phyloP scores from a whole-genome alignment of 2,113 vertebrate genomes.

The Dicaeum eximium region DNA sequence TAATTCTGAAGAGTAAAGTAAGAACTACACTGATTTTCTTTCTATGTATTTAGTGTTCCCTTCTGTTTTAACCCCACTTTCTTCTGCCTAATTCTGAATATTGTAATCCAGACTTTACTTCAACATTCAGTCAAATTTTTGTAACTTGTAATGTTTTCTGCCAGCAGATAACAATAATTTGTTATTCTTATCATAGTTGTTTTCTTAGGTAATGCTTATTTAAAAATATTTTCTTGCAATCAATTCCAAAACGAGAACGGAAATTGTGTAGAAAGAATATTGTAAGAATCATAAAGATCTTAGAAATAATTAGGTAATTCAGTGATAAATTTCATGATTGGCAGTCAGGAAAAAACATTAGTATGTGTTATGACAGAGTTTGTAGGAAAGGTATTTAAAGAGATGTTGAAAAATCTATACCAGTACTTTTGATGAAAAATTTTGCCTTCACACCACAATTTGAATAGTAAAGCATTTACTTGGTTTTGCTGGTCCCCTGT shows the following conservation, averaged over 20 bases:
- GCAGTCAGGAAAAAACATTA: background rate
- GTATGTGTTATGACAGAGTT: background rate
- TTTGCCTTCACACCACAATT: background rate
- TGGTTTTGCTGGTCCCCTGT: constrained; percentile 13
- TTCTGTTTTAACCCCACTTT: background rate
- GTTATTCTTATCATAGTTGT: background rate
- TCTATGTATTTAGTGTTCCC: background rate
- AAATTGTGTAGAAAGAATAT: background rate
- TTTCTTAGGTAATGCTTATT: background rate
- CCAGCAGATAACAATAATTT: background rate
- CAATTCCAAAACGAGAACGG: background rate
- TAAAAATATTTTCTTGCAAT: background rate
- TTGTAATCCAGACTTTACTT: background rate
- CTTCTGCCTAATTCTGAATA: background rate
- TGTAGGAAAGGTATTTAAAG: constrained; percentile 11
- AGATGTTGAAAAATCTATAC: background rate
- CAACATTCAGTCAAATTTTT: background rate
- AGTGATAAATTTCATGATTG: background rate
- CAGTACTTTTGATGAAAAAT: background rate
- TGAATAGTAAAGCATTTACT: constrained; percentile 41
- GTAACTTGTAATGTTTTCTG: background rate
- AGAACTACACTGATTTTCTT: background rate
- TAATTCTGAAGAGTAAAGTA: background rate
- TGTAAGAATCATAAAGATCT: background rate
- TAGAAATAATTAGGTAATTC: background rate